These are phyloP conservation scores for Acrossocheilus fasciatus DNA, from an alignment of 2,797 vertebrate genomes.

Conservation along the genomic window DNA sequence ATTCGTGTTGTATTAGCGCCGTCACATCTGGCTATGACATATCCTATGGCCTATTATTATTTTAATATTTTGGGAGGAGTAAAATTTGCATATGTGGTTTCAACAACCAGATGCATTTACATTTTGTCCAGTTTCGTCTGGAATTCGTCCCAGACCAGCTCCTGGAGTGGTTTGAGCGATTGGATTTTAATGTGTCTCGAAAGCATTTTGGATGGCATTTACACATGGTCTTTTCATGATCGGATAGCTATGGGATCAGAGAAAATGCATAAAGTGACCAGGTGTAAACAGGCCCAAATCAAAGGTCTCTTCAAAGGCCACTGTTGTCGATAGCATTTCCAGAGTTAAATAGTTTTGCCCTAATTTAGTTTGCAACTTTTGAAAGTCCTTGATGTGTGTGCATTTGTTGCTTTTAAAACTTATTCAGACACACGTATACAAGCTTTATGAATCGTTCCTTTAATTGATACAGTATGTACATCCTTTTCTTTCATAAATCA, in stretches of 20 bases:
- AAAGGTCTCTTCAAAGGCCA: neutral
- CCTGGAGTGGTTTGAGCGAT: no score
- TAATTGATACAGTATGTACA: constrained; percentile 94
- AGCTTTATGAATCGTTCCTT: constrained; percentile 84
- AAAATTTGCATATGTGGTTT: neutral
- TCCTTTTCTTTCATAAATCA: constrained; percentile 89
- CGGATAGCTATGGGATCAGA: neutral
- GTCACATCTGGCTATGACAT: neutral
- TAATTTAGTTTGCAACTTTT: neutral
- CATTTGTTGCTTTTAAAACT: constrained; percentile 5
- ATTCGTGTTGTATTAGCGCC: neutral
- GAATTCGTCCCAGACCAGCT: no score
- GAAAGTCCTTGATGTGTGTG: neutral
- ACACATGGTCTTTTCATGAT: neutral
- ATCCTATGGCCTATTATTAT: neutral
- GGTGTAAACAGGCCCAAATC: neutral
- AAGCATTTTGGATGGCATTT: no score
- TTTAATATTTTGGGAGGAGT: neutral
- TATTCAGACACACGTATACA: constrained; percentile 68
- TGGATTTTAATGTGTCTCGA: no score
- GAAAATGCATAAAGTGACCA: neutral
- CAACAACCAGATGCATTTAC: no score
- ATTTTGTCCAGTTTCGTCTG: no score
- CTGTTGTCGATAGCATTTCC: neutral
- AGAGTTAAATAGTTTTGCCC: neutral